Evolutionary conservation across 1,140 invertebrate genomes (phyloP).

Genomic region (Drosophila parabipectinata): DNA sequence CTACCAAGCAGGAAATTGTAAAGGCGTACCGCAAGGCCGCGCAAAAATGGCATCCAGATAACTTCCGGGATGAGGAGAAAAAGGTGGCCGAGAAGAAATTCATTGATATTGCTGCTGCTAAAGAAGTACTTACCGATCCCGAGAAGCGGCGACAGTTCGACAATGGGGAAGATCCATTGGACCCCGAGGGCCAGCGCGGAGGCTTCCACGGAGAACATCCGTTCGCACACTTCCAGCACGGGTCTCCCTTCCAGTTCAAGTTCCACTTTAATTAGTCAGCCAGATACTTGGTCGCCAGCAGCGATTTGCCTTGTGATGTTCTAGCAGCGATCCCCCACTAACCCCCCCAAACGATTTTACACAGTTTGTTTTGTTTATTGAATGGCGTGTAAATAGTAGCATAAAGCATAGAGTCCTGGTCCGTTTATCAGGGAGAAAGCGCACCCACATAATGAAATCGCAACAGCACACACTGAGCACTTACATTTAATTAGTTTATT

Average conservation of each 20-base stretch:
- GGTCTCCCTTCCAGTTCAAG: constrained; percentile 96
- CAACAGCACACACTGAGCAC: constrained; percentile 56
- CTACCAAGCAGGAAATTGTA: constrained; percentile 95
- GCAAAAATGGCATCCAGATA: constrained; percentile 99
- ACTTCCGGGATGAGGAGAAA: constrained; percentile 96
- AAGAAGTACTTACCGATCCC: constrained; percentile 94
- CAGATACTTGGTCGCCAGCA: constrained; percentile 37
- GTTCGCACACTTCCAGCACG: constrained; percentile 95
- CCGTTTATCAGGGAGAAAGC: constrained; percentile 50
- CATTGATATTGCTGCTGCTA: constrained; percentile 99
- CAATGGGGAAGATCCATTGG: constrained; percentile 97
- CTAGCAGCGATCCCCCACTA: constrained; percentile 17
- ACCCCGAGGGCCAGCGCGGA: constrained; percentile 92
- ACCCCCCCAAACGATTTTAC: constrained; percentile 56
- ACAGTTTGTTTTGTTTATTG: constrained; percentile 58
- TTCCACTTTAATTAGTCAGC: constrained; percentile 93
- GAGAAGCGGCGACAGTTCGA: constrained; percentile 98
- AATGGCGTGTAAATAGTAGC: constrained; percentile 76
- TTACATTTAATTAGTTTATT: constrained; percentile 80
- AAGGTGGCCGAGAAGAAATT: constrained; percentile 98
- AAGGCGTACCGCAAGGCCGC: constrained; percentile 99
- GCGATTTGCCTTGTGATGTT: constrained; percentile 55
- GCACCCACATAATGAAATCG: constrained; percentile 43
- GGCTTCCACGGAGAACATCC: constrained; percentile 89
- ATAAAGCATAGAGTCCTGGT: constrained; percentile 51